Evolutionary conservation across 2,113 vertebrate genomes (phyloP), one percentile per base, ranked within the genome.

Genomic region (Onychostruthus taczanowskii): DNA sequence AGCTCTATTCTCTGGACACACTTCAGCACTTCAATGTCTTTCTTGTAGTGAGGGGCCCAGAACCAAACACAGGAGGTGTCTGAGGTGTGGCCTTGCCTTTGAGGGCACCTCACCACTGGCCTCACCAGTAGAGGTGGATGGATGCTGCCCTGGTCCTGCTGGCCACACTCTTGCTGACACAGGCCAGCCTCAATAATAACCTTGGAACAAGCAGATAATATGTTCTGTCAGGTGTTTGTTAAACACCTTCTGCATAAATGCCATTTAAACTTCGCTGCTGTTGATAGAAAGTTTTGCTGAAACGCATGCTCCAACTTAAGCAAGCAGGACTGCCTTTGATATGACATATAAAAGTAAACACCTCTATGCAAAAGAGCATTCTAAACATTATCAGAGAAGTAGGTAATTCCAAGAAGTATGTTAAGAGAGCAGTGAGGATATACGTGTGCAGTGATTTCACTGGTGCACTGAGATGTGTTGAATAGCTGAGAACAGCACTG

Each of bases 1-100:
- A 75, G 24, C 39, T 75, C 24, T 0, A 0, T 53, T 75, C 46
- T 41, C 16, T 41, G 62, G 13, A 41, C 13, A 8, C 1, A 4
- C 16, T 67, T 7, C 69, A 52, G 68, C 28, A 7, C 16, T 11
- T n/a, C 33, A 46, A 21, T 59, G 16, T 52, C 11, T 24, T 39
- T 59, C 19, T 61, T 46, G 23, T 31, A n/a, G 13, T 53, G 46
- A 41, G 46, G 1, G 11, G 6, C 39, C 28, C 39, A 41, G 47
- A 75, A 13, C n/a, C 4, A 2, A 56, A 11, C 41, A 12, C 13
- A 47, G 41, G 24, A 63, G 44, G 44, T 46, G 44, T 70, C 20
- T 13, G 16, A 70, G 35, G 16, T 70, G 9, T 53, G 47, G 12
- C 23, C 47, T n/a, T 13, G 26, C 31, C 31, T 73, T 55, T 73